A percentile compares a stretch with the other conserved stretches of the same genome.
These are phyloP conservation scores for Callinectes sapidus DNA, from an alignment of 2,888 invertebrate genomes.

Conservation along the genomic window DNA sequence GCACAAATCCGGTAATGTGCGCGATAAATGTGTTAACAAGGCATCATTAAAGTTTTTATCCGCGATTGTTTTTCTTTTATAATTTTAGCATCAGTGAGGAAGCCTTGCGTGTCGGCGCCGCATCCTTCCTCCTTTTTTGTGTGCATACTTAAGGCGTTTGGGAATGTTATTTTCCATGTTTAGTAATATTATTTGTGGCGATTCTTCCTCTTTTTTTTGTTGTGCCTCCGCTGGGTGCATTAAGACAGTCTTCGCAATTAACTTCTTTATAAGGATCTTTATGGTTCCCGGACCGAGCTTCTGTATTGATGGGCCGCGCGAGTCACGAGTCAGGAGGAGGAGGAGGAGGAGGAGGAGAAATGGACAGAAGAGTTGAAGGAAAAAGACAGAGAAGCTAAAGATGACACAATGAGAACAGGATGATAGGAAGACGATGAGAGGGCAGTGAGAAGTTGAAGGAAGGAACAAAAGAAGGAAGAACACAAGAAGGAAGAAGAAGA, in stretches of 20 bases:
- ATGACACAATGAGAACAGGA: neutral
- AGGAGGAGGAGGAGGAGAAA: neutral
- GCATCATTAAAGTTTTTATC: conserved; percentile 23
- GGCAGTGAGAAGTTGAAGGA: neutral
- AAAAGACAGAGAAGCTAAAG: neutral
- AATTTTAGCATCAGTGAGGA: conserved; percentile 32
- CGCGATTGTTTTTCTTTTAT: conserved; percentile 28
- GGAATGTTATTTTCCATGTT: conserved; percentile 10
- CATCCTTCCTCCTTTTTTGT: neutral
- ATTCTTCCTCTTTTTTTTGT: neutral
- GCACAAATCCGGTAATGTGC: conserved; percentile 23
- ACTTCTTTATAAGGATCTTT: neutral
- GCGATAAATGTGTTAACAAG: conserved; percentile 35
- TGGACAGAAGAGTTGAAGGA: neutral
- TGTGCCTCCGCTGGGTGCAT: neutral
- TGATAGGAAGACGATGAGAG: neutral
- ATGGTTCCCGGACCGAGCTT: neutral
- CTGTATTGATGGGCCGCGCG: neutral
- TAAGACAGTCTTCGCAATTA: conserved; percentile 12
- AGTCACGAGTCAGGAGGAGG: neutral
- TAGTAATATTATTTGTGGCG: conserved; percentile 6
- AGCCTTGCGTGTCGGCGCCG: neutral
- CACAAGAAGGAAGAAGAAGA: neutral
- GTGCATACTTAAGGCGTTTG: conserved; percentile 24
- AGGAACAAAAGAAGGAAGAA: neutral